A percentile compares a stretch with the other conserved stretches of the same genome.
phyloP scores from a whole-genome alignment of 2,797 vertebrate species.

The Hirundo rustica region DNA sequence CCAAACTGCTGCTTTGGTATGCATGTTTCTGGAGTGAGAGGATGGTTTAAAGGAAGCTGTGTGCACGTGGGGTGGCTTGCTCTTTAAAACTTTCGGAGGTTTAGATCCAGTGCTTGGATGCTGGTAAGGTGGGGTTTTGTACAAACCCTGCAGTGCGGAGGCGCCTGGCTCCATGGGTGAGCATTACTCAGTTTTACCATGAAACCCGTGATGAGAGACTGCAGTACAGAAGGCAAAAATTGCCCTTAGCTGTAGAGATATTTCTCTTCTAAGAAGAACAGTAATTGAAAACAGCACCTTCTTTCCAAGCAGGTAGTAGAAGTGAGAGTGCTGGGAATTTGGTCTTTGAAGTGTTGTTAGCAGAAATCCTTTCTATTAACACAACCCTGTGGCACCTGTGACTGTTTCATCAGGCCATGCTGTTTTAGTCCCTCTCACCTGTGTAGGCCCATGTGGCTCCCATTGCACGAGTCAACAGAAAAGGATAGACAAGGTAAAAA shows the following conservation, averaged over 20 bases:
- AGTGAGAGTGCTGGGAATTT: constrained; percentile 1
- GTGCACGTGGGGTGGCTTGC: background rate
- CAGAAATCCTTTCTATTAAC: background rate
- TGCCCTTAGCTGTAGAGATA: background rate
- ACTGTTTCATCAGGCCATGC: background rate
- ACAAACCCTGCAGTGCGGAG: background rate
- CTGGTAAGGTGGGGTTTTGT: background rate
- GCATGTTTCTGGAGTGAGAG: background rate
- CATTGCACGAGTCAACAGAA: background rate
- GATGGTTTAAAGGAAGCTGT: background rate
- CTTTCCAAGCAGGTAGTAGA: background rate
- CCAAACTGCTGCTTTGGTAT: background rate
- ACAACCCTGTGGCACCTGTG: background rate
- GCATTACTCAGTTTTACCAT: background rate
- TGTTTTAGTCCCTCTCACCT: background rate
- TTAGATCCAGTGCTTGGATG: background rate
- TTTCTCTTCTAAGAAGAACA: background rate
- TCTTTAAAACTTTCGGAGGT: background rate
- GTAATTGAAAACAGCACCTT: background rate
- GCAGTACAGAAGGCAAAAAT: background rate
- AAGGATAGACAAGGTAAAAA: background rate
- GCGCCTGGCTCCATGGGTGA: background rate
- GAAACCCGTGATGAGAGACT: background rate
- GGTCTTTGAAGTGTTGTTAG: background rate
- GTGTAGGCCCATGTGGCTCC: background rate